These are phyloP conservation scores for Drosophila guanche DNA, from an alignment of 1,140 invertebrate genomes.

Conservation along the genomic window DNA sequence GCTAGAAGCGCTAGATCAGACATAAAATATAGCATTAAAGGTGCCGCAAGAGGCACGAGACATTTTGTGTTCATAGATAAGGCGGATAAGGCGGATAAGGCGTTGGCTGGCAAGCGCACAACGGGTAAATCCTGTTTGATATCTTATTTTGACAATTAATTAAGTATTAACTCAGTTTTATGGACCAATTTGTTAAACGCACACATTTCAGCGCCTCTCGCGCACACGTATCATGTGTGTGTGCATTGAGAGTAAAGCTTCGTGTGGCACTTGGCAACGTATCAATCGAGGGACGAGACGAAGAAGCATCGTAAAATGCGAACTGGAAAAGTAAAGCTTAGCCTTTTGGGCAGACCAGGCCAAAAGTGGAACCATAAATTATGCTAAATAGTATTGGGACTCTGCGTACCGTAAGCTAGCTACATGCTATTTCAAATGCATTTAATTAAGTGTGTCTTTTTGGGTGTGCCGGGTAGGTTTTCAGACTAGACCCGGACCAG, in stretches of 20 bases:
- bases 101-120: constrained; percentile 9
- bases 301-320: constrained; percentile 4
- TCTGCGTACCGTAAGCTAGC: constrained; percentile 10
- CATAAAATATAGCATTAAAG: constrained; percentile 37
- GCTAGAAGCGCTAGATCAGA: constrained; percentile 24
- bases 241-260: constrained; percentile 7
- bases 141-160: constrained; percentile 50
- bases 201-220: constrained; percentile 62
- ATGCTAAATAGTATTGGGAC: constrained; percentile 64
- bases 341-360: constrained; percentile 36
- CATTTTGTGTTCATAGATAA: constrained; percentile 27
- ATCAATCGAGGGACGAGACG: constrained; percentile 1
- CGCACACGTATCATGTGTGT: constrained; percentile 3
- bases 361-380: constrained; percentile 66
- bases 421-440: constrained; percentile 51
- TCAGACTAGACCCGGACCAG: constrained; percentile 22
- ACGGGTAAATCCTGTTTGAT: constrained; percentile 63
- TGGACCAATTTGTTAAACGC: constrained; percentile 74
- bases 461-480: constrained; percentile 61
- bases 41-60: constrained; percentile 49
- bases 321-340: constrained; percentile 46
- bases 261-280: not conserved
- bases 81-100: constrained; percentile 22
- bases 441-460: constrained; percentile 63
- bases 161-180: constrained; percentile 67